Percentiles rank a stretch among this genome's conserved stretches.
Conservation (phyloP, 92 coral and sea anemone species). For the Meandrina meandrites region DNA sequence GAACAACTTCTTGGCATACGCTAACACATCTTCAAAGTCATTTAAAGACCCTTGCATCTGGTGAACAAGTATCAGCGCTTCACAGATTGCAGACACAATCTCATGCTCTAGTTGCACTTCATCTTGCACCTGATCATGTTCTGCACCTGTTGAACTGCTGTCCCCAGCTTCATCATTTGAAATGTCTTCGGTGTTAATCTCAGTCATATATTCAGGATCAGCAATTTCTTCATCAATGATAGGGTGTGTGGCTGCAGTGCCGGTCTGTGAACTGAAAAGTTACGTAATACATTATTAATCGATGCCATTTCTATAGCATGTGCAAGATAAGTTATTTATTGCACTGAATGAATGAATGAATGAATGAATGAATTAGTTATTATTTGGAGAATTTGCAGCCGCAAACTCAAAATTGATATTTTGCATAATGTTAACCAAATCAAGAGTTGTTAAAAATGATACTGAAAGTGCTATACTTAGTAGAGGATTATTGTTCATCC, state of each 20-base stretch:
- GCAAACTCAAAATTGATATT: too few relatives aligned
- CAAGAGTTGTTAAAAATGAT: too few relatives aligned
- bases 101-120: slow-evolving; percentile 37
- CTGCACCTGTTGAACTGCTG: slow-evolving; percentile 15
- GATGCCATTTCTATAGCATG: too few relatives aligned
- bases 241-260: neutral
- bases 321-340: too few relatives aligned
- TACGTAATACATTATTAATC: too few relatives aligned
- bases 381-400: too few relatives aligned
- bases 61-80: slow-evolving; percentile 50
- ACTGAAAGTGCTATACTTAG: neutral
- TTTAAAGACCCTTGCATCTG: slow-evolving; percentile 52
- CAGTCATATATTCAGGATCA: neutral
- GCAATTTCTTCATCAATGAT: neutral
- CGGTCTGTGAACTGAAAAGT: slow-evolving; percentile 9
- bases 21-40: slow-evolving; percentile 56
- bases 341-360: too few relatives aligned
- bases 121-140: slow-evolving; percentile 17
- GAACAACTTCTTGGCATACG: slow-evolving; percentile 49
- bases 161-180: neutral
- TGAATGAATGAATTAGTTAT: too few relatives aligned
- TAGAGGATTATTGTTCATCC: too few relatives aligned
- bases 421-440: too few relatives aligned
- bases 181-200: neutral
- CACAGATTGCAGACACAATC: slow-evolving; percentile 27